Conservation (phyloP, 2,797 vertebrate species). For the Linurgus olivaceus region DNA sequence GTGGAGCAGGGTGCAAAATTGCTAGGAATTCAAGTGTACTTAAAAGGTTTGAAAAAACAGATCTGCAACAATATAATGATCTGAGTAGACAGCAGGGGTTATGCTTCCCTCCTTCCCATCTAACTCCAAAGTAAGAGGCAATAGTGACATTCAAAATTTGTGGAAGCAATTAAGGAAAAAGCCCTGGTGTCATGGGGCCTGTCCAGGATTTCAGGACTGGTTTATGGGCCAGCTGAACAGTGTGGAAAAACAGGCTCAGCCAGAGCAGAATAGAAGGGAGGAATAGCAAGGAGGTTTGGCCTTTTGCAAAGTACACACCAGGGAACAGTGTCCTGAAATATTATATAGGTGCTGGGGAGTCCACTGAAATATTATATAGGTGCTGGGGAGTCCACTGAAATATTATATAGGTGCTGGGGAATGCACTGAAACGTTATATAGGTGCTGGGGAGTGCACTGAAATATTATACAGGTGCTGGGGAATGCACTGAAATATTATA, state of each 20-base stretch:
- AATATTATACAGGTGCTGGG: no score
- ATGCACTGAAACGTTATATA: background rate
- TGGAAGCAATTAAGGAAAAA: background rate
- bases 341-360: background rate
- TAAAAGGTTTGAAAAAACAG: background rate
- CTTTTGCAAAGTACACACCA: accelerated
- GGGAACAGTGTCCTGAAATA: background rate
- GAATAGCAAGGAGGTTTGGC: background rate
- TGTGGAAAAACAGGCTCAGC: background rate
- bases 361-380: background rate
- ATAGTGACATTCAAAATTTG: background rate
- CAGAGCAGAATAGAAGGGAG: accelerated
- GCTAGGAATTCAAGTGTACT: background rate
- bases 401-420: background rate
- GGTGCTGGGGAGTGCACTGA: no score
- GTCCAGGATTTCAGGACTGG: background rate
- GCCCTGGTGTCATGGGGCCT: background rate
- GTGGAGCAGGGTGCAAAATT: background rate
- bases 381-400: background rate
- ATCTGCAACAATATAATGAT: background rate
- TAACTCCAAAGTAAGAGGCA: background rate
- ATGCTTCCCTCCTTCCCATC: background rate
- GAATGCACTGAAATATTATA: no score
- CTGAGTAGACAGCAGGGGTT: background rate
- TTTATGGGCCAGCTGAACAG: background rate